Conservation (phyloP, 1,140 invertebrate genomes). For the Procambarus clarkii region DNA sequence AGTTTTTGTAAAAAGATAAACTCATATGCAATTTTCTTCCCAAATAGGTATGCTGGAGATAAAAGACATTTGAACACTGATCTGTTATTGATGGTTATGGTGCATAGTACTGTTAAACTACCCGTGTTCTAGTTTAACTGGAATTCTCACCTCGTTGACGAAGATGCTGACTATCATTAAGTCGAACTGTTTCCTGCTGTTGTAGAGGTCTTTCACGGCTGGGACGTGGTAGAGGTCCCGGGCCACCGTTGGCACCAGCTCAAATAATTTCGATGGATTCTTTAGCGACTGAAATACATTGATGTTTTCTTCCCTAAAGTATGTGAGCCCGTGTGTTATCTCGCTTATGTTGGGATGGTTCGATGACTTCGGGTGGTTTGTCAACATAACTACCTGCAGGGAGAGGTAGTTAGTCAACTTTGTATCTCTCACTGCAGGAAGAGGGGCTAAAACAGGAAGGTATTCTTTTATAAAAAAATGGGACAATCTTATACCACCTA, state of each 20-base stretch:
- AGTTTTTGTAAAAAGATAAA: too few relatives aligned
- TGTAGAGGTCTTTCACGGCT: background rate
- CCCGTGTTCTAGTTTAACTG: too few relatives aligned
- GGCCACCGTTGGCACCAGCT: background rate
- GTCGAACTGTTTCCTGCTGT: background rate
- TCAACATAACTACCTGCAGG: constrained; percentile 7
- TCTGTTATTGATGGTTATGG: too few relatives aligned
- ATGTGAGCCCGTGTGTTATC: background rate
- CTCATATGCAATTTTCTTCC: too few relatives aligned
- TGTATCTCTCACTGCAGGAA: too few relatives aligned
- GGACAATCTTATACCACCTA: too few relatives aligned
- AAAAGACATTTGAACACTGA: too few relatives aligned
- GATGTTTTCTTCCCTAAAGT: background rate
- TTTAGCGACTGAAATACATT: background rate
- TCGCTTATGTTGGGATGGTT: background rate
- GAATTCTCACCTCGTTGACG: background rate
- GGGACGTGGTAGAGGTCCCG: background rate
- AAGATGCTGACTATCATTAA: background rate
- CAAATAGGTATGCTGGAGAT: too few relatives aligned
- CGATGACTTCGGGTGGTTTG: background rate
- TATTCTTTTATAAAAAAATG: too few relatives aligned
- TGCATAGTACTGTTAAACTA: too few relatives aligned
- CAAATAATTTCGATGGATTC: background rate
- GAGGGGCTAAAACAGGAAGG: too few relatives aligned
- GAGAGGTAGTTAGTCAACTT: background rate